Base-by-base conservation (phyloP, 2,797 vertebrate species). In the Phoxinus dragarum region DNA sequence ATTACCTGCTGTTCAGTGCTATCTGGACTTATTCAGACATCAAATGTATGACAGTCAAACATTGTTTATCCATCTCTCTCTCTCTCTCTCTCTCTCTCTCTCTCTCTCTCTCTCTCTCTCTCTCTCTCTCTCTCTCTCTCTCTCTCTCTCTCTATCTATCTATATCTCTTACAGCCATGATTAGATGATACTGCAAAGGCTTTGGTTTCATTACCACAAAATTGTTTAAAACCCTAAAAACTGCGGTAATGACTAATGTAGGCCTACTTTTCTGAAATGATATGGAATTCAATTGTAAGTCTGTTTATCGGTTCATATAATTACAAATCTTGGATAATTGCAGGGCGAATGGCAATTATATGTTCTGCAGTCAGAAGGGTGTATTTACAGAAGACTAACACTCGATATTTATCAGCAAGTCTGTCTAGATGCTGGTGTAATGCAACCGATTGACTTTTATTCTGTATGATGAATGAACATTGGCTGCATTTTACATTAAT, bases 311-410 rank as follows among this genome's bases (percentile, higher is more conserved):
- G 80, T 86, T 87, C 68, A 56, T 82, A 87, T 83, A 88, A 87
- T 89, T 82, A 83, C 81, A 86, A 91, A 89, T 86, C 82, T 80
- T 17, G 23, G 66, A 64, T 87, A 87, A 87, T 87, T 90, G 88
- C 72, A 89, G 82, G 86, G 23, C 88, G 86, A 74, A 59, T 75
- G 54, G 85, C 88, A 88, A 90, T 85, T 17, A 86, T 84, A 88
- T 75, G 77, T 67, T 84, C 73, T 80, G n/a, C 84, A 80, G 89
- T 85, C 72, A 77, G 9, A 19, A 69, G 85, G 82, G 56, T 84
- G 56, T 81, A 78, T 69, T 74, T 88, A 84, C 67, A 86, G 77
- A 64, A 84, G 81, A 80, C 61, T 73, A 80, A 66, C 81, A 82
- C 56, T 81, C 61, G 36, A 90, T 85, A 80, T 77, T 78, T 85